phyloP scores from a whole-genome alignment of 1,140 invertebrate species.

The Leptinotarsa defecta region DNA sequence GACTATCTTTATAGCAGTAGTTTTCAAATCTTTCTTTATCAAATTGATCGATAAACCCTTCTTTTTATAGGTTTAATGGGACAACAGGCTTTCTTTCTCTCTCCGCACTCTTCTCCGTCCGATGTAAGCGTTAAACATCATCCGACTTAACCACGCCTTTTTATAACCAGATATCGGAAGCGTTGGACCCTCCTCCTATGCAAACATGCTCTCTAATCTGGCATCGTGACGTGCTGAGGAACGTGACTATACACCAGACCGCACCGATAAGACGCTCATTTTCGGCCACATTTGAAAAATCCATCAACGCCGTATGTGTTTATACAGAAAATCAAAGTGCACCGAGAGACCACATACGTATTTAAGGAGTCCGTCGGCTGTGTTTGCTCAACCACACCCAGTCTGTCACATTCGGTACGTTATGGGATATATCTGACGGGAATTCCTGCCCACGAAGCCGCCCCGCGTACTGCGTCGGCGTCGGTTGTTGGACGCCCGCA shows the following conservation, averaged over 20 bases:
- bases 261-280: constrained; percentile 12
- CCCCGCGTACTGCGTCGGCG: constrained; percentile 52
- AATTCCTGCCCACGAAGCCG: constrained; percentile 56
- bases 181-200: constrained; percentile 49
- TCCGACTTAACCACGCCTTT: constrained; percentile 45
- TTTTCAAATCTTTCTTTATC: constrained; percentile 47
- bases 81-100: constrained; percentile 33
- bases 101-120: constrained; percentile 25
- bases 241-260: constrained; percentile 39
- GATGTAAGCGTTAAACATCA: constrained; percentile 34
- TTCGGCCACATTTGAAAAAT: constrained; percentile 32
- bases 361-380: constrained; percentile 35
- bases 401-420: constrained; percentile 46
- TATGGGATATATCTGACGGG: constrained; percentile 49
- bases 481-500: constrained; percentile 40
- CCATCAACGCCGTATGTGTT: constrained; percentile 41
- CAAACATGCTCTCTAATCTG: constrained; percentile 48
- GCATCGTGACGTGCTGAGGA: constrained; percentile 39
- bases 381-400: constrained; percentile 51
- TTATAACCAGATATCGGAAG: constrained; percentile 47
- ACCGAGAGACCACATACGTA: constrained; percentile 41
- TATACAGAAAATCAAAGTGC: constrained; percentile 37
- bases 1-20: constrained; percentile 43
- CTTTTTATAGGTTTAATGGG: constrained; percentile 47
- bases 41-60: constrained; percentile 44